phyloP scores from a whole-genome alignment of 1,140 invertebrate genomes.

The Drosophila miranda region DNA sequence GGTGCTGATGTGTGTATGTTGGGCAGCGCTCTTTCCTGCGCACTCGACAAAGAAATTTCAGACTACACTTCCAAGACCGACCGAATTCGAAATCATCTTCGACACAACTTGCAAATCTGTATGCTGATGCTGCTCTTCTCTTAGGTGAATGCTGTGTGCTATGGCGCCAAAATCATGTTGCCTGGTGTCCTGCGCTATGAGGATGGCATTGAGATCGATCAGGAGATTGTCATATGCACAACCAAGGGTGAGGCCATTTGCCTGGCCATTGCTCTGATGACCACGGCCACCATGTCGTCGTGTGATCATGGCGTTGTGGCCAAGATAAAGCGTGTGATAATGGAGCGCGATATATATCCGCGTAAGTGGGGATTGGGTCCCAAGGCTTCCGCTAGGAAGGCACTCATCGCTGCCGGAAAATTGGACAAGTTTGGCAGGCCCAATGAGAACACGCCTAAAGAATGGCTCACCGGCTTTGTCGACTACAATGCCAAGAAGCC shows the following conservation, averaged over 20 bases:
- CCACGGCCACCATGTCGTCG: conserved; percentile 97
- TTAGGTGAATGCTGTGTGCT: conserved; percentile 98
- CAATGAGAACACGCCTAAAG: conserved; percentile 97
- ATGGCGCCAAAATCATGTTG: conserved; percentile 98
- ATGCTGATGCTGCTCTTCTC: neutral
- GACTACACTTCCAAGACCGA: conserved; percentile 38
- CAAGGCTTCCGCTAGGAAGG: conserved; percentile 95
- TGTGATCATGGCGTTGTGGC: conserved; percentile 99
- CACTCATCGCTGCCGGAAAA: conserved; percentile 94
- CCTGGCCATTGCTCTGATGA: conserved; percentile 97
- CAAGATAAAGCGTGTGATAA: conserved; percentile 99
- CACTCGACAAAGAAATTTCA: conserved; percentile 68
- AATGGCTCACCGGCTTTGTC: conserved; percentile 91
- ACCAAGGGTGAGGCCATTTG: conserved; percentile 98
- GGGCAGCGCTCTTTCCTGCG: conserved; percentile 35
- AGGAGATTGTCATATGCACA: conserved; percentile 99
- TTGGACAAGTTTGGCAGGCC: conserved; percentile 98
- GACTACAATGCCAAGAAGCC: conserved; percentile 84
- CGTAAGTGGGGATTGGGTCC: conserved; percentile 98
- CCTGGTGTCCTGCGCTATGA: conserved; percentile 98
- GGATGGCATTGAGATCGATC: conserved; percentile 97
- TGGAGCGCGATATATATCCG: conserved; percentile 99
- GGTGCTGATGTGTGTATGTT: conserved; percentile 80
- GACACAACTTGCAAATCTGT: too few relatives aligned
- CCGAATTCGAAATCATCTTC: neutral